phyloP scores from a whole-genome alignment of 30 jellyfish, hydroid and myxozoan species.

The Phacellophora camtschatica region DNA sequence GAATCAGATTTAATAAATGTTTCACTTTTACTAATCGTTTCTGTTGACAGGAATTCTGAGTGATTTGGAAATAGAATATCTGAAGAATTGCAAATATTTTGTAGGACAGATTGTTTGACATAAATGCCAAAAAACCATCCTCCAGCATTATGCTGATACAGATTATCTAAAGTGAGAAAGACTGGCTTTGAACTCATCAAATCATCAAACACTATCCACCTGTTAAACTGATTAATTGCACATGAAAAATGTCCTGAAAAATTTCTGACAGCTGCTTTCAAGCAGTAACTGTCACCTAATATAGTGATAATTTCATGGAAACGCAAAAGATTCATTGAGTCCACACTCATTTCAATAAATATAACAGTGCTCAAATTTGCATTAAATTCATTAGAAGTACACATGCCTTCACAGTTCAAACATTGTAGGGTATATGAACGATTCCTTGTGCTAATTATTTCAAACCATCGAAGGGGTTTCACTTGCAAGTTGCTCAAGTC shows the following conservation, averaged over 20 bases:
- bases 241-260: conserved; percentile 29
- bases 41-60: too few species aligned
- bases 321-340: neutral
- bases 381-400: neutral
- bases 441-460: neutral
- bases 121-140: conserved; percentile 15
- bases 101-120: neutral
- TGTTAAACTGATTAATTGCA: neutral
- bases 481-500: neutral
- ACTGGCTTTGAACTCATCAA: neutral
- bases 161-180: neutral
- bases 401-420: neutral
- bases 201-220: conserved; percentile 3
- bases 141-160: neutral
- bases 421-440: neutral
- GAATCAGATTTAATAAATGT: too few species aligned
- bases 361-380: neutral
- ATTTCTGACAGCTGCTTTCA: conserved; percentile 21
- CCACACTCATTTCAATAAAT: conserved; percentile 20
- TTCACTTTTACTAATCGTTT: too few species aligned
- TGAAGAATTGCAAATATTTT: neutral
- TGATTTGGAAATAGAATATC: too few species aligned
- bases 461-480: neutral
- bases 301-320: neutral
- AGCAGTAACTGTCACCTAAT: neutral